Percentiles rank a stretch among this genome's conserved stretches.
Evolutionary conservation across 2,797 vertebrate species (phyloP).

Genomic region (Sebastes cheni): DNA sequence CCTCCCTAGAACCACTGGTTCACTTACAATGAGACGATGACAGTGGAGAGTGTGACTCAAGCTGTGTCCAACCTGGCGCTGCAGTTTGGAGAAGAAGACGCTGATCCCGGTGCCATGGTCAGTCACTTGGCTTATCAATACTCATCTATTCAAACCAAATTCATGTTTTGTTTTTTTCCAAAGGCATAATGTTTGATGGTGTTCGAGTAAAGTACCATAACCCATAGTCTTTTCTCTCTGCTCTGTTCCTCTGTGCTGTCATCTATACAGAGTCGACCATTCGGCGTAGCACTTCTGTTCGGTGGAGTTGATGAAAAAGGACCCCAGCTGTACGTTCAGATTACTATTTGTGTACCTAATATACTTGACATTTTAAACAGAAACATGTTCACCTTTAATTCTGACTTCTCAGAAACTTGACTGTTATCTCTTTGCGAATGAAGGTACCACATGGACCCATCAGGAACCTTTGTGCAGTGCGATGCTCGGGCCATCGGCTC

Average conservation of each 20-base stretch:
- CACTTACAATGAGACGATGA: slow-evolving; percentile 99
- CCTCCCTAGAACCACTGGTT: slow-evolving; percentile 95
- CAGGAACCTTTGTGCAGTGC: slow-evolving; percentile 97
- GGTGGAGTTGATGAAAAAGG: slow-evolving; percentile 98
- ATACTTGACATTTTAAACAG: not conserved
- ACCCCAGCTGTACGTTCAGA: slow-evolving; percentile 91
- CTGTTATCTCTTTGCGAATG: not conserved
- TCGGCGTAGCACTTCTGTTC: slow-evolving; percentile 95
- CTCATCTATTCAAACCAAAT: not conserved
- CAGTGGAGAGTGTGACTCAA: slow-evolving; percentile 97
- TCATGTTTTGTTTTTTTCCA: not conserved
- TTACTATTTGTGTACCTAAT: not conserved
- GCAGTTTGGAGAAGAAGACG: slow-evolving; percentile 98
- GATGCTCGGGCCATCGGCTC: slow-evolving; percentile 97
- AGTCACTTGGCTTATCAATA: slow-evolving; percentile 10
- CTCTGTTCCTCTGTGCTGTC: not conserved
- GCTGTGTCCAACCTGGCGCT: slow-evolving; percentile 97
- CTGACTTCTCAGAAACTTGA: not conserved
- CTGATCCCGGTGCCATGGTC: slow-evolving; percentile 97
- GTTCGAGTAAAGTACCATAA: not conserved
- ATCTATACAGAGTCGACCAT: slow-evolving; percentile 90
- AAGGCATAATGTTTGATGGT: not conserved
- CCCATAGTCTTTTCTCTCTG: not conserved
- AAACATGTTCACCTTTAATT: not conserved
- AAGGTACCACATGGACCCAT: slow-evolving; percentile 99